These are phyloP conservation scores for Dione vanillae DNA, from an alignment of 2,888 invertebrate genomes.

Conservation along the genomic window DNA sequence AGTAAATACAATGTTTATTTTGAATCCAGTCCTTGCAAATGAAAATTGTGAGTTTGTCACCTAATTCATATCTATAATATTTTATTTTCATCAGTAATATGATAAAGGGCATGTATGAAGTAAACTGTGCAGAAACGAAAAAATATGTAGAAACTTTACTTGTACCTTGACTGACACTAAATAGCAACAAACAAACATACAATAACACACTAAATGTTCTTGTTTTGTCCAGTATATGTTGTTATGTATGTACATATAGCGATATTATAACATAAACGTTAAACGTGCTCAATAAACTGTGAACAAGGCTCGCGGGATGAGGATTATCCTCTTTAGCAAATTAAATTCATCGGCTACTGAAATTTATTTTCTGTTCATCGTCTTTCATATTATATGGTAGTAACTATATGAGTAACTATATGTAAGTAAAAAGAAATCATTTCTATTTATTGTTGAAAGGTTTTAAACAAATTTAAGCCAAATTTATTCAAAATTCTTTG, in stretches of 20 bases:
- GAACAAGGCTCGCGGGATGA: conserved; percentile 21
- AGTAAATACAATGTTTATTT: background rate
- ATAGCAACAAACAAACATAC: no score
- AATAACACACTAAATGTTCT: no score
- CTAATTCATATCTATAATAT: background rate
- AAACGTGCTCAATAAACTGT: conserved; percentile 31
- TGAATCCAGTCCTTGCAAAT: background rate
- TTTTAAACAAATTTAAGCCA: no score
- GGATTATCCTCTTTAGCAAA: conserved; percentile 26
- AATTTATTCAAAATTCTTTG: no score
- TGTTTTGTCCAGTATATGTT: background rate
- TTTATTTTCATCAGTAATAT: background rate
- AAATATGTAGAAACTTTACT: no score
- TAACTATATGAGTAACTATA: background rate
- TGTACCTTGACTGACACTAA: no score
- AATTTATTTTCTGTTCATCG: background rate
- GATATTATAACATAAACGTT: conserved; percentile 29
- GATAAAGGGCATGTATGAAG: no score
- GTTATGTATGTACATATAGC: conserved; percentile 11
- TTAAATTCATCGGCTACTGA: conserved; percentile 28
- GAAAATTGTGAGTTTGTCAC: background rate
- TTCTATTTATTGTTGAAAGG: background rate
- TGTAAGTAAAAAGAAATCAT: background rate
- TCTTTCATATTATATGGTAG: background rate
- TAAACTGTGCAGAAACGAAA: no score